Percentiles rank a stretch among this genome's conserved stretches.
These are phyloP conservation scores for Bufo gargarizans DNA, from an alignment of 2,113 vertebrate species.

Conservation along the genomic window DNA sequence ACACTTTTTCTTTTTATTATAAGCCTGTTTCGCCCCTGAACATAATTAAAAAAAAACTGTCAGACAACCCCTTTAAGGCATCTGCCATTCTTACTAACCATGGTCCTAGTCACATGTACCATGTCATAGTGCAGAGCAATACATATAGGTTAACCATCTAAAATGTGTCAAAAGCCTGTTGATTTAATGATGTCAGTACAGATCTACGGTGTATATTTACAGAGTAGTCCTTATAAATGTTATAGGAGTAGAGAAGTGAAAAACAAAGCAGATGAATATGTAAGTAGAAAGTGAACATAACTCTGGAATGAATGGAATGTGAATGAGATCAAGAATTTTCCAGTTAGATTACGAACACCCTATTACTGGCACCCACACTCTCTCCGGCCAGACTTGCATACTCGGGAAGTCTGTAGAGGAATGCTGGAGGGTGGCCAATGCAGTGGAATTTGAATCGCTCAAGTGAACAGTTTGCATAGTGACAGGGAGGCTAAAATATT, in stretches of 20 bases:
- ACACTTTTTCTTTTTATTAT: too few relatives aligned
- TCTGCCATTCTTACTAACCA: background rate
- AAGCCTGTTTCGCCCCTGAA: too few relatives aligned
- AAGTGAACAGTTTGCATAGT: conserved; percentile 54
- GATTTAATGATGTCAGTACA: background rate
- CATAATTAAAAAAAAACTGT: too few relatives aligned
- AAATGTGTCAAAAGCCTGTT: background rate
- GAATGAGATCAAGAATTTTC: conserved; percentile 59
- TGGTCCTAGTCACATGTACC: background rate
- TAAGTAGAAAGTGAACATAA: conserved; percentile 32
- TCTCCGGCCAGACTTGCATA: conserved; percentile 41
- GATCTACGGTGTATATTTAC: background rate
- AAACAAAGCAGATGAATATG: conserved; percentile 58
- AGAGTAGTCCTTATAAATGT: background rate
- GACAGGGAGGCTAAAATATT: conserved; percentile 43
- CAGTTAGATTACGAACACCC: conserved; percentile 51
- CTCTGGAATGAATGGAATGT: conserved; percentile 62
- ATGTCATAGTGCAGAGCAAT: background rate
- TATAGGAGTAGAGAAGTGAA: conserved; percentile 5
- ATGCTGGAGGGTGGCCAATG: conserved; percentile 54
- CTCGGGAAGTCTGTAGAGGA: conserved; percentile 30
- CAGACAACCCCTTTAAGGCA: too few relatives aligned
- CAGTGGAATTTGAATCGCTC: conserved; percentile 51
- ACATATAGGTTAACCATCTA: too few relatives aligned
- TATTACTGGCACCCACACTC: conserved; percentile 59